These are phyloP conservation scores for Musca domestica DNA, from an alignment of 1,140 invertebrate genomes.

Conservation along the genomic window DNA sequence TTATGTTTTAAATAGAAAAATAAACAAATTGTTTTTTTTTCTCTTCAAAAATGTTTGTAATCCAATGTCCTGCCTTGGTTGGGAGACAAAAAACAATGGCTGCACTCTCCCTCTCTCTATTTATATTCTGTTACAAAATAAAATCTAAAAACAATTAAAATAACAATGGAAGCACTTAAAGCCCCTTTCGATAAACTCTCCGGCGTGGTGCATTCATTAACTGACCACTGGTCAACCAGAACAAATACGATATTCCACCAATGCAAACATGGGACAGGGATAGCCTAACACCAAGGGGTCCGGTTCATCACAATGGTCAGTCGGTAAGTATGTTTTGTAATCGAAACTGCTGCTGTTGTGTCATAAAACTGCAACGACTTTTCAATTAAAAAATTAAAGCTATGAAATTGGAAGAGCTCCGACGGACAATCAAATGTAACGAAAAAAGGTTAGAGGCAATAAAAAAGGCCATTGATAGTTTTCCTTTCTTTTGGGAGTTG, in stretches of 20 bases:
- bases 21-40: conserved; percentile 10
- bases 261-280: too few relatives aligned
- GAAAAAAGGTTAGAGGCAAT: conserved; percentile 10
- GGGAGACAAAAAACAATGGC: too few relatives aligned
- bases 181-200: too few relatives aligned
- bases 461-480: conserved; percentile 11
- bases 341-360: neutral
- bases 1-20: conserved; percentile 3
- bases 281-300: too few relatives aligned
- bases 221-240: conserved; percentile 25
- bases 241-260: conserved; percentile 17
- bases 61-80: too few relatives aligned
- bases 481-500: neutral
- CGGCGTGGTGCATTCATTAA: neutral
- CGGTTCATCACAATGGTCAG: too few relatives aligned
- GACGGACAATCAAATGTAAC: neutral
- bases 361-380: neutral
- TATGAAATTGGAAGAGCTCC: neutral
- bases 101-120: too few relatives aligned
- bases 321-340: too few relatives aligned
- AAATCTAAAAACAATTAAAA: conserved; percentile 13
- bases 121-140: neutral
- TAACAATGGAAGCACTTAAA: conserved; percentile 19
- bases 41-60: too few relatives aligned
- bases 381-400: conserved; percentile 5